phyloP scores from a whole-genome alignment of 2,888 invertebrate genomes.

The Bellardia pandia region DNA sequence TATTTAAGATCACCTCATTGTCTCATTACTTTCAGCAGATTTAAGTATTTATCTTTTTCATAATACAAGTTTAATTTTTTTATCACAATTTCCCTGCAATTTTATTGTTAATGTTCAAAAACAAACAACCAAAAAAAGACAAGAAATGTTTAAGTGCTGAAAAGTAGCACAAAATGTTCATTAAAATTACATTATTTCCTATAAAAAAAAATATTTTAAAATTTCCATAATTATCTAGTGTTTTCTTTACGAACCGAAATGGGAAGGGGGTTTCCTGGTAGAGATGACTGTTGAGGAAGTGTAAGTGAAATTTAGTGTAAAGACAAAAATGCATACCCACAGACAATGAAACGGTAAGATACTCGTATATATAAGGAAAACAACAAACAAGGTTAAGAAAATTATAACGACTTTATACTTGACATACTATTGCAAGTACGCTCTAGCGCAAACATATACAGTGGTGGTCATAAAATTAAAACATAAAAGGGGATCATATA shows the following conservation, averaged over 20 bases:
- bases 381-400: conserved; percentile 55
- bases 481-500: no score
- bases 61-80: conserved; percentile 11
- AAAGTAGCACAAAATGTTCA: conserved; percentile 70
- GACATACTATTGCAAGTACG: conserved; percentile 55
- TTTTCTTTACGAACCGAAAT: background rate
- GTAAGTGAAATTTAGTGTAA: conserved; percentile 62
- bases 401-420: conserved; percentile 65
- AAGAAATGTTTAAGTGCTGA: conserved; percentile 33
- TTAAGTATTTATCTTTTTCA: conserved; percentile 9
- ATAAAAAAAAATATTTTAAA: conserved; percentile 30
- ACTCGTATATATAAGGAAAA: background rate
- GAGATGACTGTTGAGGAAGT: background rate
- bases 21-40: background rate
- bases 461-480: no score
- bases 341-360: background rate
- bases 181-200: conserved; percentile 74
- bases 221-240: conserved; percentile 56
- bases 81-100: background rate
- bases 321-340: conserved; percentile 2
- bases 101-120: conserved; percentile 23
- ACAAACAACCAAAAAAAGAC: background rate
- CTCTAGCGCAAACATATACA: background rate
- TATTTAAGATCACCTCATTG: background rate
- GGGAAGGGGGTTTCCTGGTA: background rate